These are phyloP conservation scores for Lophochroa leadbeateri DNA, from an alignment of 2,113 vertebrate species.

Conservation along the genomic window DNA sequence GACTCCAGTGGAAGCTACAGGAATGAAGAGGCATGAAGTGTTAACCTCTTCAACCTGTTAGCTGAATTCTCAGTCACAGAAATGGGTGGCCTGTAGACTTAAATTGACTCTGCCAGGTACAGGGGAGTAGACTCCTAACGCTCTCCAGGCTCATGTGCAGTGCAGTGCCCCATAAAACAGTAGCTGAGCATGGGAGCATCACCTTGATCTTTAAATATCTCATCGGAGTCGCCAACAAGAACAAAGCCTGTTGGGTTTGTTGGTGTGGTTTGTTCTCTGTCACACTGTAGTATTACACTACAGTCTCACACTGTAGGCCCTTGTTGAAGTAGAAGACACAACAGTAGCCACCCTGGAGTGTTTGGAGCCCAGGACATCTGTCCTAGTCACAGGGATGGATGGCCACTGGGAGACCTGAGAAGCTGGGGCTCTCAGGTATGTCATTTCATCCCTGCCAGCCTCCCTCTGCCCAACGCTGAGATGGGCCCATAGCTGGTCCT, in stretches of 20 bases:
- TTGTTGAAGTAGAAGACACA: neutral
- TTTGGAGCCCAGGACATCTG: neutral
- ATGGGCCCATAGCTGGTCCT: fast-evolving
- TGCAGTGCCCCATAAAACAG: neutral
- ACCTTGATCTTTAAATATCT: neutral
- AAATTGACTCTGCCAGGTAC: neutral
- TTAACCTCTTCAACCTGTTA: neutral
- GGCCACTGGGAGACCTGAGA: fast-evolving
- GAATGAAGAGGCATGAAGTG: neutral
- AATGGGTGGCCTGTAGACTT: neutral
- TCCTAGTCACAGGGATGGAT: neutral
- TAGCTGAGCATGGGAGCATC: neutral
- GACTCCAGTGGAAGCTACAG: neutral
- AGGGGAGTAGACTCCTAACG: neutral
- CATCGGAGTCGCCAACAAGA: neutral
- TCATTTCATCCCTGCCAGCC: neutral
- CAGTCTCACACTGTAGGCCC: neutral
- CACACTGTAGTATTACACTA: neutral
- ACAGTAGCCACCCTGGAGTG: neutral
- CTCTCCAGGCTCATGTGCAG: neutral
- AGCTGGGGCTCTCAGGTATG: neutral
- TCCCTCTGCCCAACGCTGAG: neutral
- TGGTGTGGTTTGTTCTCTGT: neutral
- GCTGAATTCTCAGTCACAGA: neutral
- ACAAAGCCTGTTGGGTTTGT: neutral